A percentile compares a stretch with the other conserved stretches of the same genome.
phyloP scores from a whole-genome alignment of 2,888 invertebrate genomes.

The Platycheirus albimanus region DNA sequence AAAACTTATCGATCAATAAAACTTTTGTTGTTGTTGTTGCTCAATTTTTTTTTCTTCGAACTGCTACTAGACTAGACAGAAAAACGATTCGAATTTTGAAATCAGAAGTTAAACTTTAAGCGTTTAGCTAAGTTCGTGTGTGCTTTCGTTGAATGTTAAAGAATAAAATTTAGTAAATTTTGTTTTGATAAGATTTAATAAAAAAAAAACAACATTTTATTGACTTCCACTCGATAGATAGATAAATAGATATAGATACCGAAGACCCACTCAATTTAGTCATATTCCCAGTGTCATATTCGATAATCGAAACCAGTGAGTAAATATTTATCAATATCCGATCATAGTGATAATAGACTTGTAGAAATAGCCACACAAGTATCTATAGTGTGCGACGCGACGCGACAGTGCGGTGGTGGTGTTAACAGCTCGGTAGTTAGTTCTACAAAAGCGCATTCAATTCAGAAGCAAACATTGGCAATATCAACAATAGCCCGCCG shows the following conservation, averaged over 20 bases:
- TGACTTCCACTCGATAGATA: conserved; percentile 38
- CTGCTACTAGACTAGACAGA: background rate
- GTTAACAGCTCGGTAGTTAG: conserved; percentile 42
- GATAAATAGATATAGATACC: no score
- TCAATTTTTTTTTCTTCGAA: conserved; percentile 15
- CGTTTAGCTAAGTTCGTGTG: conserved; percentile 19
- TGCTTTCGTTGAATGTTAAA: conserved; percentile 14
- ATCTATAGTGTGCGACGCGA: no score
- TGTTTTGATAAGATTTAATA: conserved; percentile 47
- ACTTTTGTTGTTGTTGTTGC: no score
- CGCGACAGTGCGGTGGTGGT: no score
- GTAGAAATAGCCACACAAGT: conserved; percentile 53
- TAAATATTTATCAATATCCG: conserved; percentile 68
- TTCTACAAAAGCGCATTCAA: conserved; percentile 37
- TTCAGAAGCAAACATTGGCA: conserved; percentile 33
- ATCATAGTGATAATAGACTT: conserved; percentile 54
- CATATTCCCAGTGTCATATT: conserved; percentile 37
- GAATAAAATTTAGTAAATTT: conserved; percentile 7
- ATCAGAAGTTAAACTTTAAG: conserved; percentile 5
- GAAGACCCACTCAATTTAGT: conserved; percentile 26
- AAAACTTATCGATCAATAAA: conserved; percentile 49
- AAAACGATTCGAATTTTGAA: background rate
- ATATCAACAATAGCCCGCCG: conserved; percentile 36
- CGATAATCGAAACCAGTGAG: conserved; percentile 37
- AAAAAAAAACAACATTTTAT: conserved; percentile 39